A percentile compares a stretch with the other conserved stretches of the same genome.
phyloP scores from a whole-genome alignment of 1,140 invertebrate species.

The Cydia pomonella region DNA sequence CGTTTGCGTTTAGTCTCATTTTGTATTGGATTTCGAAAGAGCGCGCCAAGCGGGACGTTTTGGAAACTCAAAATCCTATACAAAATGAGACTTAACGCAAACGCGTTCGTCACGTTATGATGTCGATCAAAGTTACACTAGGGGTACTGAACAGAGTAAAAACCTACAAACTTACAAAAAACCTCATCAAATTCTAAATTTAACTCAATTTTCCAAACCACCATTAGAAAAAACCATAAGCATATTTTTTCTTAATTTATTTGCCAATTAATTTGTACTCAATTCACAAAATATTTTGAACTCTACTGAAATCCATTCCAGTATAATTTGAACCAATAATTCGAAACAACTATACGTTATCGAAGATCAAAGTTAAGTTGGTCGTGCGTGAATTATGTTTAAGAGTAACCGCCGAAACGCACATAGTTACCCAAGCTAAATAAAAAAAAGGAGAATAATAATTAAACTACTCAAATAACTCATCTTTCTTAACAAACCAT shows the following conservation, averaged over 20 bases:
- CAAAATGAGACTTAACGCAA: no score
- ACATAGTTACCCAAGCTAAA: neutral
- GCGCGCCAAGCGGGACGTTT: no score
- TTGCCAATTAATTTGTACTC: neutral
- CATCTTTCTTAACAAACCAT: slow-evolving; percentile 32
- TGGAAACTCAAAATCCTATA: no score
- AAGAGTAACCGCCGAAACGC: neutral
- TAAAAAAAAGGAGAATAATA: neutral
- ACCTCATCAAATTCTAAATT: neutral
- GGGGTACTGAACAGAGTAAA: neutral
- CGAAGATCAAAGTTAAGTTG: neutral
- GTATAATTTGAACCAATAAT: neutral
- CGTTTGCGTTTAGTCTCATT: no score
- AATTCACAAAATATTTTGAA: neutral
- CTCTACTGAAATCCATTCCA: neutral
- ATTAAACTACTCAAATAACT: slow-evolving; percentile 18
- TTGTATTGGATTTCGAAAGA: no score
- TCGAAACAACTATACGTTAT: neutral
- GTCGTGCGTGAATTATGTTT: neutral
- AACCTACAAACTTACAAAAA: neutral
- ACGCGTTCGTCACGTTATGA: no score
- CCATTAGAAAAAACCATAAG: neutral
- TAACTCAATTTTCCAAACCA: neutral
- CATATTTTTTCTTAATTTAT: neutral
- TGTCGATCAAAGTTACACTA: no score